Evolutionary conservation across 2,888 invertebrate species (phyloP).

Genomic region (Tetragnatha montana): DNA sequence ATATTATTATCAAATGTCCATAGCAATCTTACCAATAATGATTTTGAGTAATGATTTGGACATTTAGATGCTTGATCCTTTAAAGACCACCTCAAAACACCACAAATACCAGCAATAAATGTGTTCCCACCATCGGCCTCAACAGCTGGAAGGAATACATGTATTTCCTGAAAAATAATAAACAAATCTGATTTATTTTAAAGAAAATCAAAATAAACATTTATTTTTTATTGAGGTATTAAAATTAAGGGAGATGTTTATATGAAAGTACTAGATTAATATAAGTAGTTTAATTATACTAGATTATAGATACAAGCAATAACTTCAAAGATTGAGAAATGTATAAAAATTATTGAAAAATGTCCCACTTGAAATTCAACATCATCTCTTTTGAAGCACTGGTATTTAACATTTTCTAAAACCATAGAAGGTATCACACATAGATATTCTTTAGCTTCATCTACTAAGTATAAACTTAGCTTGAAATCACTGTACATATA

Average conservation of each 20-base stretch:
- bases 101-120: slow-evolving; percentile 68
- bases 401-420: slow-evolving; percentile 6
- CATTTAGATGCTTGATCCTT: slow-evolving; percentile 23
- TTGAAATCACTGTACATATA: slow-evolving; percentile 46
- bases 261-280: no score
- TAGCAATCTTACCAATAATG: slow-evolving; percentile 42
- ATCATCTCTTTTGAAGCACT: neutral
- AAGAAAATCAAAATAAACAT: neutral
- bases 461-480: slow-evolving; percentile 21
- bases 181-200: no score
- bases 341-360: no score
- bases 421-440: neutral
- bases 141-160: slow-evolving; percentile 47
- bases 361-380: slow-evolving; percentile 19
- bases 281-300: no score
- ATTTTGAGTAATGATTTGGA: slow-evolving; percentile 34
- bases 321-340: no score
- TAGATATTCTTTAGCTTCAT: slow-evolving; percentile 1
- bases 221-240: neutral
- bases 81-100: slow-evolving; percentile 63
- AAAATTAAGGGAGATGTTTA: neutral
- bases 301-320: no score
- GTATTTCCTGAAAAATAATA: slow-evolving; percentile 7
- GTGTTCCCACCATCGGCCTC: slow-evolving; percentile 15
- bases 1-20: no score